Evolutionary conservation across 2,888 invertebrate genomes (phyloP).

Genomic region (Timema cristinae): DNA sequence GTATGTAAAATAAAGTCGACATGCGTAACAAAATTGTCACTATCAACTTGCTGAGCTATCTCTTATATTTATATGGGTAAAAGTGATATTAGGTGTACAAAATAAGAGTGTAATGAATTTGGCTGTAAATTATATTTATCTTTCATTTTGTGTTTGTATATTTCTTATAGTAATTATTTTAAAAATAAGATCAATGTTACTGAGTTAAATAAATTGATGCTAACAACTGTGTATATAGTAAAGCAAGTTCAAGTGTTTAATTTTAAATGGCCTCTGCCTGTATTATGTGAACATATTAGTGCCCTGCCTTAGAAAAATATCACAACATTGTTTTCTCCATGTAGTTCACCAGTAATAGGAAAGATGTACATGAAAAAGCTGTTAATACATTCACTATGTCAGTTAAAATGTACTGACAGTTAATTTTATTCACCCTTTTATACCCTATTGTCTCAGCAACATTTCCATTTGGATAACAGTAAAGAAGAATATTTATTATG

Average conservation of each 20-base stretch:
- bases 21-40: slow-evolving; percentile 6
- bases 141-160: slow-evolving; percentile 29
- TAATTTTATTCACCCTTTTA: too few species aligned
- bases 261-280: too few species aligned
- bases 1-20: slow-evolving; percentile 1
- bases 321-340: slow-evolving; percentile 17
- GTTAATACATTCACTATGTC: slow-evolving; percentile 30
- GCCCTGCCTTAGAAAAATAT: slow-evolving; percentile 16
- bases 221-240: too few species aligned
- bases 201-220: too few species aligned
- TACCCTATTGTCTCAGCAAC: too few species aligned
- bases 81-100: slow-evolving; percentile 29
- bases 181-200: slow-evolving; percentile 17
- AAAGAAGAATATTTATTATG: too few species aligned
- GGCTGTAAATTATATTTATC: slow-evolving; percentile 29
- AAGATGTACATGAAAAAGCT: slow-evolving; percentile 28
- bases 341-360: slow-evolving; percentile 18
- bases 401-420: slow-evolving; percentile 13
- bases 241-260: too few species aligned
- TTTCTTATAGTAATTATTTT: slow-evolving; percentile 29
- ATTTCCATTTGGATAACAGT: too few species aligned
- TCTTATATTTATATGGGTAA: slow-evolving; percentile 26
- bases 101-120: slow-evolving; percentile 16
- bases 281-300: background rate
- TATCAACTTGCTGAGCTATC: slow-evolving; percentile 24